Percentiles rank a stretch among this genome's conserved stretches.
These are phyloP conservation scores for Agrochola circellaris DNA, from an alignment of 2,888 invertebrate genomes.

Conservation along the genomic window DNA sequence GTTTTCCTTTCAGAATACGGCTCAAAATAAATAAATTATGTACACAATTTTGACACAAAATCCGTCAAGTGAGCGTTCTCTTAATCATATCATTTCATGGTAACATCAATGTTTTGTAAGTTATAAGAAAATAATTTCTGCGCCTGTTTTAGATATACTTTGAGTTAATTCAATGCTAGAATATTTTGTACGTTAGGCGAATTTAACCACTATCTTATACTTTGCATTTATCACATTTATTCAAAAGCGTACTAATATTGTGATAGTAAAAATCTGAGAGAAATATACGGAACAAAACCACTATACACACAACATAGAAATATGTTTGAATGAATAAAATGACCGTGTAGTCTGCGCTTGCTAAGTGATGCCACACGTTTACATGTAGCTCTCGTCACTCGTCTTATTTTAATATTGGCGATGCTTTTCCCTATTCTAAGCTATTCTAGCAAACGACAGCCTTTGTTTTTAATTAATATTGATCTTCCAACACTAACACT, in stretches of 20 bases:
- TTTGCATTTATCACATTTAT: constrained; percentile 77
- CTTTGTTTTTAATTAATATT: constrained; percentile 78
- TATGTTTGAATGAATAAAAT: constrained; percentile 27
- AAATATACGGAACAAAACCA: constrained; percentile 63
- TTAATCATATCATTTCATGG: constrained; percentile 40
- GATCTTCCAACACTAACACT: constrained; percentile 72
- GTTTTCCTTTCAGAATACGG: neutral
- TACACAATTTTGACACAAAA: constrained; percentile 30
- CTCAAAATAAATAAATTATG: constrained; percentile 16
- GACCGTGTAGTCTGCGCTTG: constrained; percentile 47
- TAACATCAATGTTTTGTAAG: constrained; percentile 56
- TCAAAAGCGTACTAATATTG: constrained; percentile 67
- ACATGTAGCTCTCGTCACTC: constrained; percentile 48
- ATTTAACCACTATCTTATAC: constrained; percentile 69
- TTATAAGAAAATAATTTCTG: constrained; percentile 64
- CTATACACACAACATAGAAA: constrained; percentile 61
- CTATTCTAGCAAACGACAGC: constrained; percentile 80
- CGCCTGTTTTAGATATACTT: constrained; percentile 62
- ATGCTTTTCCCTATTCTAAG: constrained; percentile 70
- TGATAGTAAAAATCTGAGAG: constrained; percentile 52
- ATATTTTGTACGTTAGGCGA: constrained; percentile 78
- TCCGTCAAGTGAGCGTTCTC: constrained; percentile 29
- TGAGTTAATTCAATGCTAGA: constrained; percentile 70
- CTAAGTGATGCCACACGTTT: constrained; percentile 59
- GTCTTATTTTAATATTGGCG: constrained; percentile 69